phyloP scores from a whole-genome alignment of 37 sponge, comb jelly and placozoan genomes.

The Mnemiopsis leidyi region DNA sequence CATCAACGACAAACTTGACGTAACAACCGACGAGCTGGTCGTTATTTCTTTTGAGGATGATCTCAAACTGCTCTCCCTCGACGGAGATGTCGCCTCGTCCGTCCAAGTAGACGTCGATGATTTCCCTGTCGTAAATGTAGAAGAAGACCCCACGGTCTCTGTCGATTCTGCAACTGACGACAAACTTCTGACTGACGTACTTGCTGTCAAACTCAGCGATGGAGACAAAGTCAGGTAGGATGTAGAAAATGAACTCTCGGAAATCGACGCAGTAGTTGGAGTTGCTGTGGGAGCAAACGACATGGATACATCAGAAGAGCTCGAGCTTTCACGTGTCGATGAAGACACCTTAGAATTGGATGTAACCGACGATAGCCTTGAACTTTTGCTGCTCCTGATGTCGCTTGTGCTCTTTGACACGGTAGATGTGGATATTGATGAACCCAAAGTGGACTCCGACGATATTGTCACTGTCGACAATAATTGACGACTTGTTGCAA shows the following conservation, averaged over 20 bases:
- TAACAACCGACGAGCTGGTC: neutral
- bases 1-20: neutral
- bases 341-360: neutral
- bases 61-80: neutral
- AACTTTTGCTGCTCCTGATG: neutral
- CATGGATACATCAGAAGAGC: neutral
- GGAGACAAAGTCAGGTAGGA: neutral
- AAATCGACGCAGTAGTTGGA: neutral
- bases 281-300: neutral
- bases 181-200: neutral
- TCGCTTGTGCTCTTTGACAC: neutral
- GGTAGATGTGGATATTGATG: neutral
- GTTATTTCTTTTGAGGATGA: neutral
- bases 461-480: neutral
- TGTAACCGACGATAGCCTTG: neutral
- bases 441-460: neutral
- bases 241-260: neutral
- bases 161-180: neutral
- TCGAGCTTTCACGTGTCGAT: neutral
- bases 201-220: neutral
- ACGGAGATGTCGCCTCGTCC: neutral
- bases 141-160: neutral
- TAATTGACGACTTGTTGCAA: neutral
- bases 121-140: neutral
- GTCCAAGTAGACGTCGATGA: neutral